phyloP scores from a whole-genome alignment of 1,140 invertebrate species.

The Trachymyrmex septentrionalis region DNA sequence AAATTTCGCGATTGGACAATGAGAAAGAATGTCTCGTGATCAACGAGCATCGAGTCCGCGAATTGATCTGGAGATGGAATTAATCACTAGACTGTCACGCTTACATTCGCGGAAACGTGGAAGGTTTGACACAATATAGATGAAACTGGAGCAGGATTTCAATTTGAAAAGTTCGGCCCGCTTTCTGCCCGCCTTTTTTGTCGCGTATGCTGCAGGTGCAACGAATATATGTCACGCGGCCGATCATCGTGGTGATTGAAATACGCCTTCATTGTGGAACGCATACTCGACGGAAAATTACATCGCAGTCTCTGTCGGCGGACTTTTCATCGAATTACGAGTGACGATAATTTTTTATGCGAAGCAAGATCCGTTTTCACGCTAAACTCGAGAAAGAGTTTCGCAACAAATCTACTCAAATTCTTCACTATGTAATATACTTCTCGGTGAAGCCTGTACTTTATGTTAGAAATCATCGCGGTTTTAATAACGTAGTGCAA shows the following conservation, averaged over 20 bases:
- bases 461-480: neutral
- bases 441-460: neutral
- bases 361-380: neutral
- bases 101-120: slow-evolving; percentile 48
- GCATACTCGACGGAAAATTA: slow-evolving; percentile 32
- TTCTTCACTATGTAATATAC: neutral
- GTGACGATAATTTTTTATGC: slow-evolving; percentile 20
- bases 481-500: too few relatives aligned
- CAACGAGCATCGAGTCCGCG: slow-evolving; percentile 33
- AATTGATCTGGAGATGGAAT: slow-evolving; percentile 57
- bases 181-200: slow-evolving; percentile 40
- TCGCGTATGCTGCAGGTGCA: slow-evolving; percentile 41
- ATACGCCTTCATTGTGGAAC: slow-evolving; percentile 29
- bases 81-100: slow-evolving; percentile 60
- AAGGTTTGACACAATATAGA: slow-evolving; percentile 17
- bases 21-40: slow-evolving; percentile 38
- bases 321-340: slow-evolving; percentile 38
- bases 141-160: slow-evolving; percentile 53
- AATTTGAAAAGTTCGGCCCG: slow-evolving; percentile 47
- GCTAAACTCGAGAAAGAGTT: neutral
- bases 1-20: slow-evolving; percentile 28
- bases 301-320: neutral
- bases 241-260: slow-evolving; percentile 55
- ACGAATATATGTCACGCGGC: slow-evolving; percentile 47
- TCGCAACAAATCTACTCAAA: too few relatives aligned